Percentiles rank a stretch among this genome's conserved stretches.
phyloP scores from a whole-genome alignment of 2,888 invertebrate genomes.

The Drosophila leonis region DNA sequence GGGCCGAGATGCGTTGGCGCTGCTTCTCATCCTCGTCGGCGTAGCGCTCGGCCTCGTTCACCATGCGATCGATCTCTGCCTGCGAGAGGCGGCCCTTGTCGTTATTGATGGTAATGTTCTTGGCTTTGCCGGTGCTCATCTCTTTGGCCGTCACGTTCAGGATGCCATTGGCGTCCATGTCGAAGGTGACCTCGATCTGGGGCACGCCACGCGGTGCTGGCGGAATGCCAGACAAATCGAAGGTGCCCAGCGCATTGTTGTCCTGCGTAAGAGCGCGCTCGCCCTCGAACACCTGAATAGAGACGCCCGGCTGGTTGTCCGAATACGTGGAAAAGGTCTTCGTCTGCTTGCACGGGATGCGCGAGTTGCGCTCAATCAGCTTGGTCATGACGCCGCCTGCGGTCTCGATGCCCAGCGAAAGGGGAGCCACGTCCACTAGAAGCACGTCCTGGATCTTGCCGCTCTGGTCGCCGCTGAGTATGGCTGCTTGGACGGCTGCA shows the following conservation, averaged over 20 bases:
- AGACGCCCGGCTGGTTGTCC: too few species aligned
- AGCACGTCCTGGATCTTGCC: constrained; percentile 36
- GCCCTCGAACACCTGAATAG: too few species aligned
- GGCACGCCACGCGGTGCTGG: constrained; percentile 96
- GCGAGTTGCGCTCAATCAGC: too few species aligned
- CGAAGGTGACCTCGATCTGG: constrained; percentile 93
- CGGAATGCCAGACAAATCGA: constrained; percentile 86
- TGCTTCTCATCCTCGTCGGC: too few species aligned
- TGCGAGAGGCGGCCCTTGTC: constrained; percentile 89
- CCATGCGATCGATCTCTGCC: too few species aligned
- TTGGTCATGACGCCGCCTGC: too few species aligned
- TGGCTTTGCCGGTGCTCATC: constrained; percentile 88
- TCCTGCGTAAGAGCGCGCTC: too few species aligned
- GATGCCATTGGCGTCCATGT: constrained; percentile 96
- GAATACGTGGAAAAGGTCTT: too few species aligned
- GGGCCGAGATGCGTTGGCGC: too few species aligned
- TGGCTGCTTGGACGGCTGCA: constrained; percentile 37
- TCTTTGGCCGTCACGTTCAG: constrained; percentile 93
- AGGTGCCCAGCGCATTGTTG: too few species aligned
- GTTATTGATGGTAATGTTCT: constrained; percentile 92
- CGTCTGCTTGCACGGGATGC: too few species aligned
- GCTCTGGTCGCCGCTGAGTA: constrained; percentile 32
- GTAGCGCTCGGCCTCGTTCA: too few species aligned
- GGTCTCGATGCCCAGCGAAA: constrained; percentile 24
- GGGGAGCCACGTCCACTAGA: constrained; percentile 30